Evolutionary conservation across 2,113 vertebrate genomes (phyloP), one percentile per base, ranked within the genome.

Genomic region (Bombycilla garrulus): DNA sequence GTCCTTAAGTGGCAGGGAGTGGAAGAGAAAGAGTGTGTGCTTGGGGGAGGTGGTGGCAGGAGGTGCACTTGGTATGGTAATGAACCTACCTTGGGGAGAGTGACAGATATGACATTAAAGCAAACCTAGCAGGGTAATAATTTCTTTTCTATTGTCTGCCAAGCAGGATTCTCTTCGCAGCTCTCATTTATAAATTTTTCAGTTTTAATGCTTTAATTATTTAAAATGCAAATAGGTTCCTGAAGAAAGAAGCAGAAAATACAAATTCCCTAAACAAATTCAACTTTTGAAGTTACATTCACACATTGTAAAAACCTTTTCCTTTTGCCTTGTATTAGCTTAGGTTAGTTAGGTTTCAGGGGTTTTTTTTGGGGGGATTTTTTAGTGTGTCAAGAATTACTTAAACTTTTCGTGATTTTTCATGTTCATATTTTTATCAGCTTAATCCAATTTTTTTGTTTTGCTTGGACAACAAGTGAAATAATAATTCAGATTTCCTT

Each of bases 151-250:
- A 96, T 98, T 97, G 95, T 98, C 97, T 98, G 92, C 95, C 95
- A 97, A 94, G 93, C 93, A 92, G 91, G 96, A 97, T 95, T 97
- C 98, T 98, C 96, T 98, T 95, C 25, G 83, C 96, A 96, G 96
- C 92, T 95, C 94, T 98, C 97, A 97, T 98, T 97, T 98, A 98
- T 98, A 98, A 98, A 98, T 98, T 98, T 98, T 98, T 98, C 96
- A 98, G 97, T 97, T 98, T 98, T 98, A 98, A 97, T 98, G 96
- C 96, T 98, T 98, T 98, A 98, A 98, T 98, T 98, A 98, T 98
- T 98, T 98, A 98, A 98, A 98, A 98, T 98, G 98, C 98, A 98
- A 98, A 98, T 98, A 98, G 96, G 96, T 95, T 98, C 89, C 83
- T 81, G 92, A 97, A 96, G 96, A 97, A 98, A 96, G 97, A 95